phyloP scores from a whole-genome alignment of 1,140 invertebrate species.

The Drosophila pallidifrons region DNA sequence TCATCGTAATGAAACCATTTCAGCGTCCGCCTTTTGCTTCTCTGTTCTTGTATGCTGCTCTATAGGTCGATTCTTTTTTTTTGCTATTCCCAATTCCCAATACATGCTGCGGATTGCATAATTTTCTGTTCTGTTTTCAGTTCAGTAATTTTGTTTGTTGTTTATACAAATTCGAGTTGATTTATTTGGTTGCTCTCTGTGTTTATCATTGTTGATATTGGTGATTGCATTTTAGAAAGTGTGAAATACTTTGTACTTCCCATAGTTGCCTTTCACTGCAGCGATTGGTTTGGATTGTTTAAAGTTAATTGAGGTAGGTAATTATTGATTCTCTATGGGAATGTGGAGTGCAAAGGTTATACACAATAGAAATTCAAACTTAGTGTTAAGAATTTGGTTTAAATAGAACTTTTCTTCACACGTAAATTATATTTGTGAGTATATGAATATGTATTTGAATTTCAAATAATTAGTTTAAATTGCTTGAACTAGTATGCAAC shows the following conservation, averaged over 20 bases:
- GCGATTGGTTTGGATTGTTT: slow-evolving; percentile 24
- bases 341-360: slow-evolving; percentile 18
- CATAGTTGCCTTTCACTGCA: slow-evolving; percentile 23
- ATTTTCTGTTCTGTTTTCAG: slow-evolving; percentile 59
- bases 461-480: background rate
- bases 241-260: slow-evolving; percentile 60
- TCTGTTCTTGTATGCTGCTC: slow-evolving; percentile 34
- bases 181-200: slow-evolving; percentile 56
- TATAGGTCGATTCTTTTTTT: slow-evolving; percentile 33
- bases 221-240: slow-evolving; percentile 78
- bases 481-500: background rate
- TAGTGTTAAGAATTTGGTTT: too few relatives aligned
- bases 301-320: slow-evolving; percentile 67
- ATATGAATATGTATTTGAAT: too few relatives aligned
- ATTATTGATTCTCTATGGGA: slow-evolving; percentile 62
- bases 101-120: slow-evolving; percentile 78
- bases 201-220: slow-evolving; percentile 50
- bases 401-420: too few relatives aligned
- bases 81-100: slow-evolving; percentile 30
- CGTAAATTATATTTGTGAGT: too few relatives aligned
- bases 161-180: slow-evolving; percentile 74
- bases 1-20: slow-evolving; percentile 66
- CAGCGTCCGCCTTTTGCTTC: slow-evolving; percentile 57
- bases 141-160: slow-evolving; percentile 46
- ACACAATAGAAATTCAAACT: too few relatives aligned